Conservation (phyloP, 2,113 vertebrate genomes). For the Lasiurus cinereus region DNA sequence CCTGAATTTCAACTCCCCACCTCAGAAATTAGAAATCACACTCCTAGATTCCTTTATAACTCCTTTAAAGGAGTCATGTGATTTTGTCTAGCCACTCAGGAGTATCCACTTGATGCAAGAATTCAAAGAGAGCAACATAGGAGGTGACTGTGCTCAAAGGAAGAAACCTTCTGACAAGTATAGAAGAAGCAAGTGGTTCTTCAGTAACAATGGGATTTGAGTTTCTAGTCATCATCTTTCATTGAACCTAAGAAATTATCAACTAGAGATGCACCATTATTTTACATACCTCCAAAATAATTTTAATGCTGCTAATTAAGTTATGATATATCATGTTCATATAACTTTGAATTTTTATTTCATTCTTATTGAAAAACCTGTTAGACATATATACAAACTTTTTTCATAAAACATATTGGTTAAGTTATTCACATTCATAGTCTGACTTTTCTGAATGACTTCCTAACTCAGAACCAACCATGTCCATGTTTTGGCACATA, state of each 20-base stretch:
- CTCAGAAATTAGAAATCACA: background rate
- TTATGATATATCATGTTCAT: background rate
- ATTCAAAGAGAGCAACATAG: background rate
- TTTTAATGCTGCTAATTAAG: conserved; percentile 2
- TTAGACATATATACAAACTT: background rate
- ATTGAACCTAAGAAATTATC: background rate
- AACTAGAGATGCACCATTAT: conserved; percentile 2
- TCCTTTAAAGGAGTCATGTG: background rate
- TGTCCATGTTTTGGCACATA: background rate
- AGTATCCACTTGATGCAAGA: background rate
- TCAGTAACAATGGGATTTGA: background rate
- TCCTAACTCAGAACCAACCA: conserved; percentile 30
- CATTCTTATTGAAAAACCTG: background rate
- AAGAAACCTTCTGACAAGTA: background rate
- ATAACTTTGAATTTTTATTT: conserved; percentile 31
- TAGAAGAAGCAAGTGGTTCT: background rate
- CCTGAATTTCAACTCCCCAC: background rate
- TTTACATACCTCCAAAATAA: background rate
- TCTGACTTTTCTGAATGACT: conserved; percentile 34
- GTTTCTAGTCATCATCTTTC: background rate
- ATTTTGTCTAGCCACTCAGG: background rate
- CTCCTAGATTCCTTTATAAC: background rate
- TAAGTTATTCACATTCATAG: background rate
- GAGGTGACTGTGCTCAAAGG: background rate
- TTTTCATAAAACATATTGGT: background rate